phyloP scores from a whole-genome alignment of 1,140 invertebrate genomes.

The Zelostemma sp. region DNA sequence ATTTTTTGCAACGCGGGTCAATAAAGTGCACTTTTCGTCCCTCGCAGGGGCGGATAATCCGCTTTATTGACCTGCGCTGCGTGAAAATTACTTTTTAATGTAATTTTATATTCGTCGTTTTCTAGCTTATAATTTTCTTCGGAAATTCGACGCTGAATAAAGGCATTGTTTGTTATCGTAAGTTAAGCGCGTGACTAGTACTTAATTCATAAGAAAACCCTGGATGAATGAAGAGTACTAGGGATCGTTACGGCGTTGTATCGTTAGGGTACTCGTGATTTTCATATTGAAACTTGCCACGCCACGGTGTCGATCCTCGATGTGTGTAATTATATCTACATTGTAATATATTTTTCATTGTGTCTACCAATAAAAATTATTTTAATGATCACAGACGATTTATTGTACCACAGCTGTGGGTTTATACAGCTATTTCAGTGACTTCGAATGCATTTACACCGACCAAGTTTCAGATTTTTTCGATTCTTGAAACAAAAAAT shows the following conservation, averaged over 20 bases:
- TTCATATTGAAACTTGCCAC: constrained; percentile 57
- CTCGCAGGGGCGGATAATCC: no score
- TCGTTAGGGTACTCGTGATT: constrained; percentile 44
- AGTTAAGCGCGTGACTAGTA: constrained; percentile 46
- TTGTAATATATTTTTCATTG: constrained; percentile 60
- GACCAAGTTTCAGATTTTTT: no score
- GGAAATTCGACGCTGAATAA: constrained; percentile 14
- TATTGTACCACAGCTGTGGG: no score
- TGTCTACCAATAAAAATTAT: constrained; percentile 50
- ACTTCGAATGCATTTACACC: no score
- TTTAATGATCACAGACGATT: no score
- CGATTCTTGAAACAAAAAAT: no score
- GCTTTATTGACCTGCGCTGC: no score
- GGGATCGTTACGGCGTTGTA: constrained; percentile 8
- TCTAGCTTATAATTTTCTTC: not conserved
- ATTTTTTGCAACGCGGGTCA: no score
- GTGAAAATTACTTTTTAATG: constrained; percentile 18
- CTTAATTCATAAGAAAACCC: constrained; percentile 51
- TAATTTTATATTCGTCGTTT: constrained; percentile 23
- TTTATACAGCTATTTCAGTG: no score
- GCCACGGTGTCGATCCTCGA: constrained; percentile 29
- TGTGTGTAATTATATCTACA: constrained; percentile 40
- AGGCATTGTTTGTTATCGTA: constrained; percentile 11
- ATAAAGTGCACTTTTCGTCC: no score
- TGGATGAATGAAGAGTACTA: not conserved